A percentile compares a stretch with the other conserved stretches of the same genome.
These are phyloP conservation scores for Microchirus variegatus DNA, from an alignment of 2,797 vertebrate genomes.

Conservation along the genomic window DNA sequence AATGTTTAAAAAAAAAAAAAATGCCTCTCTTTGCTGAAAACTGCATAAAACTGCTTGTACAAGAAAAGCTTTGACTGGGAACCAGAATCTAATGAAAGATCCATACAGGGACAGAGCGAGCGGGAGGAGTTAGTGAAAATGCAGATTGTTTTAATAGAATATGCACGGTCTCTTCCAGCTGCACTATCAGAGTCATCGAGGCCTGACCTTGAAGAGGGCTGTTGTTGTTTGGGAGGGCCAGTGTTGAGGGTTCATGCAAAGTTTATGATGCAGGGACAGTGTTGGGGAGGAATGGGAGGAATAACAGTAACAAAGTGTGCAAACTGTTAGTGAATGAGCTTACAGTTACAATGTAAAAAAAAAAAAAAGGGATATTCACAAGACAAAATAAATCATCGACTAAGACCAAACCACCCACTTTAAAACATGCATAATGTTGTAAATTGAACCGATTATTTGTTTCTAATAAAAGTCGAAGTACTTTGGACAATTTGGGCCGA, in stretches of 20 bases:
- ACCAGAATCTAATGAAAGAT: conserved; percentile 83
- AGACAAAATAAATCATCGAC: no score
- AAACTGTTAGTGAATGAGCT: no score
- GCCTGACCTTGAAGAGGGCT: conserved; percentile 71
- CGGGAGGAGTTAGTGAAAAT: conserved; percentile 70
- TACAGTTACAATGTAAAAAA: no score
- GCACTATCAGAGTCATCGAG: conserved; percentile 61
- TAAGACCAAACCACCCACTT: no score
- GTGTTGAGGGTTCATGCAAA: conserved; percentile 73
- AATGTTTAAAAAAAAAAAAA: conserved; percentile 74
- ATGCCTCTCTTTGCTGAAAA: conserved; percentile 79
- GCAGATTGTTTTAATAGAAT: conserved; percentile 81
- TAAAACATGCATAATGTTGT: no score
- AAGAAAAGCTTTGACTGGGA: conserved; percentile 78
- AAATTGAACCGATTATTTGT: no score
- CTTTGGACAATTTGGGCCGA: no score
- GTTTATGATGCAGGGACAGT: conserved; percentile 57
- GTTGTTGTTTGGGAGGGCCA: conserved; percentile 66
- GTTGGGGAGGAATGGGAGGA: no score
- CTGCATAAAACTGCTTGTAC: conserved; percentile 79
- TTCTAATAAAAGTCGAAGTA: no score
- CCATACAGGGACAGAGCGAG: conserved; percentile 65
- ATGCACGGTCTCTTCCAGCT: conserved; percentile 66
- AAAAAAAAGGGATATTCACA: no score
- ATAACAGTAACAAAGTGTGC: no score